Evolutionary conservation across 2,113 vertebrate species (phyloP).

Genomic region (Seriola dumerili): DNA sequence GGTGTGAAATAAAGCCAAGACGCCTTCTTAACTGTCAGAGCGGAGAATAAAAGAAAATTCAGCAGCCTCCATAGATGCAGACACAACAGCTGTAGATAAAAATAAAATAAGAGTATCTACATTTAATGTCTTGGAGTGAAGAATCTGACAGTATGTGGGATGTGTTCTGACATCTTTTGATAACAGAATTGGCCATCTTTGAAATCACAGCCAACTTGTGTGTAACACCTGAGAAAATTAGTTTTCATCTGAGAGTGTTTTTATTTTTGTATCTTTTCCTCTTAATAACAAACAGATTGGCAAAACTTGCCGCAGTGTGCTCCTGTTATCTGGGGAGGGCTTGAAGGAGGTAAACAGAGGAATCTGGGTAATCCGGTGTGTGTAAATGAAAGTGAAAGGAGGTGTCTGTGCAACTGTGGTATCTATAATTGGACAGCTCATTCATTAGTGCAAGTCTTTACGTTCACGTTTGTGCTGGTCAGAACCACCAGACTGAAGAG

Average conservation of each 20-base stretch:
- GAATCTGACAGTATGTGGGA: slow-evolving; percentile 2
- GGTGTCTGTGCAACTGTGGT: slow-evolving; percentile 25
- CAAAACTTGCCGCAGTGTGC: slow-evolving; percentile 23
- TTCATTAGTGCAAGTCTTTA: slow-evolving; percentile 59
- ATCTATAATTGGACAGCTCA: slow-evolving; percentile 67
- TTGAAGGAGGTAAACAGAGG: slow-evolving; percentile 42
- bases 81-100: slow-evolving; percentile 27
- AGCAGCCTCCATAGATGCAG: slow-evolving; percentile 16
- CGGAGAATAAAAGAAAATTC: slow-evolving; percentile 37
- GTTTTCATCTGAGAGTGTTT: neutral
- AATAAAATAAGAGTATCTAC: neutral
- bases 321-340: slow-evolving; percentile 24
- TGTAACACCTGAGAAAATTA: neutral
- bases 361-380: slow-evolving; percentile 15
- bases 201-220: slow-evolving; percentile 5
- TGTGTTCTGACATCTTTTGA: neutral
- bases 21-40: slow-evolving; percentile 34
- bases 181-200: neutral
- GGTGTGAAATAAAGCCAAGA: slow-evolving; percentile 52
- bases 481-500: slow-evolving; percentile 15
- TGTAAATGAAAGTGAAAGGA: slow-evolving; percentile 35
- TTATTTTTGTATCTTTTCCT: slow-evolving; percentile 4
- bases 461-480: slow-evolving; percentile 36
- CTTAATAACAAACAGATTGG: slow-evolving; percentile 20
- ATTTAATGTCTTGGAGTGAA: slow-evolving; percentile 19